Evolutionary conservation across 2,113 vertebrate genomes (phyloP), one percentile per base, ranked within the genome.

Genomic region (Kryptolebias marmoratus): DNA sequence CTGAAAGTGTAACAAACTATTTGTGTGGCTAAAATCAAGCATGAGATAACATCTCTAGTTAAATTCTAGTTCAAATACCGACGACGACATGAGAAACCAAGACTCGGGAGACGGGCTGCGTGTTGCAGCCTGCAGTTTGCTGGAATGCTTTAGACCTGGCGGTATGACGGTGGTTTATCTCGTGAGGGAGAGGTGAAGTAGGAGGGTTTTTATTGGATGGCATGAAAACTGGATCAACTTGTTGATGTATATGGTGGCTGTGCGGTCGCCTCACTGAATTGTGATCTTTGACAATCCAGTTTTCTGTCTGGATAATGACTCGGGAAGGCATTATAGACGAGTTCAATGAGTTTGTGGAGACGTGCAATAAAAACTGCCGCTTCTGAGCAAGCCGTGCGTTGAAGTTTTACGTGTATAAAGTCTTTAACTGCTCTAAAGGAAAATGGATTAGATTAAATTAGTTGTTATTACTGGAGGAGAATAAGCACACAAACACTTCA

Each of bases 161-260:
- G 32, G 47, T 55, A 70, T 61, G 75, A 77, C 62, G 67, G 70
- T 18, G 53, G 83, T 31, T 79, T 56, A 64, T 74, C 59, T 59
- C 4, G 52, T 68, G 64, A 3, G 12, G 42, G 48, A 57, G 73
- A 60, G 60, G 61, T 58, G 54, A 68, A 64, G 76, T 47, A 11
- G 31, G 49, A 70, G 45, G 53, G 16, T 57, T 75, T 81, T 84
- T 60, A 70, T 57, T 80, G 59, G 81, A 84, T 81, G 60, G 67
- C 50, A 82, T 77, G 36, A 87, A 86, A 92, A 91, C 90, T 87
- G 86, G 88, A 91, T 88, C 70, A 91, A 90, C 89, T 70, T 82
- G 87, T 85, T 60, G 53, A 75, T 82, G 81, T 65, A 72, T 82
- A 71, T 32, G 60, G 61, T 59, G 68, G 70, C 52, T 77, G 65